These are phyloP conservation scores for Pipra filicauda DNA, from an alignment of 2,113 vertebrate genomes.

Conservation along the genomic window DNA sequence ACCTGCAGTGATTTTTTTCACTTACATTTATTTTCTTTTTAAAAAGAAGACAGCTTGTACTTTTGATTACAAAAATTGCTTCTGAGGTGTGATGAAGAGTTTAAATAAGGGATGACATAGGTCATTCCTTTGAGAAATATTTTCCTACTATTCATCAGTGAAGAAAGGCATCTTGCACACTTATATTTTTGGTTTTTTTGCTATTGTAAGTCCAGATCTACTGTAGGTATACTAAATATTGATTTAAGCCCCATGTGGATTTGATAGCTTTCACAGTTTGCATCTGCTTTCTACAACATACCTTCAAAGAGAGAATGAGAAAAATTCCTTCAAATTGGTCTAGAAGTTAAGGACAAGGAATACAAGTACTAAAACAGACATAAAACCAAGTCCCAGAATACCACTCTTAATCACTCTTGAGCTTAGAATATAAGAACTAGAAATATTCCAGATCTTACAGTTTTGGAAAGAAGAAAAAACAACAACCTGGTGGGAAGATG, in stretches of 20 bases:
- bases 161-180: neutral
- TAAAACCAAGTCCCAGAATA: neutral
- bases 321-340: neutral
- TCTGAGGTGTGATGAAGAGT: neutral
- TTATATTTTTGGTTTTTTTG: neutral
- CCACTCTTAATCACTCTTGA: neutral
- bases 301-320: neutral
- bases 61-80: neutral
- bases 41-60: neutral
- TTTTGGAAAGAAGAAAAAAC: neutral
- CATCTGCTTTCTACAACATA: neutral
- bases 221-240: neutral
- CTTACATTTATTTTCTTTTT: neutral
- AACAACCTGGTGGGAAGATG: neutral
- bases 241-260: neutral
- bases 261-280: neutral
- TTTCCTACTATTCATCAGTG: neutral
- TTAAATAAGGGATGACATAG: neutral
- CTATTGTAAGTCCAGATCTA: neutral
- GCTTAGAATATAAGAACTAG: neutral
- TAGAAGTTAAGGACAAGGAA: neutral
- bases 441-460: neutral
- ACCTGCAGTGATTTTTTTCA: neutral
- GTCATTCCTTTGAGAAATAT: neutral
- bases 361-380: neutral